A percentile compares a stretch with the other conserved stretches of the same genome.
Evolutionary conservation across 2,113 vertebrate species (phyloP).

Genomic region (Pampusana beccarii): DNA sequence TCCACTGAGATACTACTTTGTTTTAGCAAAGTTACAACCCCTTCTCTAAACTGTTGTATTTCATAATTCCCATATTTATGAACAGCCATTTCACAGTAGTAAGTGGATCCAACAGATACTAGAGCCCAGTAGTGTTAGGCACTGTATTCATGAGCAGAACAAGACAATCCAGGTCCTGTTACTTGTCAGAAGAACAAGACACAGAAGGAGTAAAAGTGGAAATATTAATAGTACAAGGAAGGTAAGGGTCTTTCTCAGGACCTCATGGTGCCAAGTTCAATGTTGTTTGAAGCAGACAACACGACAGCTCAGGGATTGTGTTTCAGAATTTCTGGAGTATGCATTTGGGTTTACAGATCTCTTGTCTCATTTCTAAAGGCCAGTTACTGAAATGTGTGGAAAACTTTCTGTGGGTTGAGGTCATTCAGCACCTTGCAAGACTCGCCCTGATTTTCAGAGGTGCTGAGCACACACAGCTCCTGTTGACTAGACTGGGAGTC

Average conservation of each 20-base stretch:
- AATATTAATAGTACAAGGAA: not conserved
- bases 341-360: conserved; percentile 10
- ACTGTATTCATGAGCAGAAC: not conserved
- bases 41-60: not conserved
- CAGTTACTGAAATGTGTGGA: not conserved
- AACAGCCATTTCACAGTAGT: not conserved
- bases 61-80: not conserved
- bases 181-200: not conserved
- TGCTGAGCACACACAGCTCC: not conserved
- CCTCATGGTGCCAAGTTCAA: not conserved
- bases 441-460: conserved; percentile 42
- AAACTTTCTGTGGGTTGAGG: conserved; percentile 8
- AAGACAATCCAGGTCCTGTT: not conserved
- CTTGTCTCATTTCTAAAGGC: conserved; percentile 30
- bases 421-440: not conserved
- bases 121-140: not conserved
- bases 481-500: not conserved
- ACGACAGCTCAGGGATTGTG: not conserved
- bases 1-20: not conserved
- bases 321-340: not conserved
- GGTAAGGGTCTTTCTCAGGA: not conserved
- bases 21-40: not conserved
- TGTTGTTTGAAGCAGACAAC: not conserved
- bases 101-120: not conserved
- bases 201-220: not conserved